A percentile compares a stretch with the other conserved stretches of the same genome.
Conservation (phyloP, 2,888 invertebrate genomes). For the Formica aserva region DNA sequence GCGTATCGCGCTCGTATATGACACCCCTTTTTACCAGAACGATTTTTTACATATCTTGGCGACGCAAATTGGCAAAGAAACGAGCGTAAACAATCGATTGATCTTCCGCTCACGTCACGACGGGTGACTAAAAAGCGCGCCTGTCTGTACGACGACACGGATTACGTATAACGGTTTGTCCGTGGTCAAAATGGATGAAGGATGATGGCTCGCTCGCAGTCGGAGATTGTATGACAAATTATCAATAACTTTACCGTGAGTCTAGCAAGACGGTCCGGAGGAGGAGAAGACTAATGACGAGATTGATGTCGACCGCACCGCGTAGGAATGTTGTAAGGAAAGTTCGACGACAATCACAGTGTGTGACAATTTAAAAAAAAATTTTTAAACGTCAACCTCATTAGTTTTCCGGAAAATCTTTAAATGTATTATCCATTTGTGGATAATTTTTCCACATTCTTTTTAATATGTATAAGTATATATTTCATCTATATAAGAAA, state of each 20-base stretch:
- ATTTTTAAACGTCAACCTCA: slow-evolving; percentile 41
- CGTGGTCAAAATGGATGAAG: slow-evolving; percentile 70
- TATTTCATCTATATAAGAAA: no score
- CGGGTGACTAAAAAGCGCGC: slow-evolving; percentile 58
- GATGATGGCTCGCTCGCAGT: slow-evolving; percentile 72
- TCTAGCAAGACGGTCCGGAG: slow-evolving; percentile 69
- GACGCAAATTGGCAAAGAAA: slow-evolving; percentile 10
- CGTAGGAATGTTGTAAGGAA: slow-evolving; percentile 69
- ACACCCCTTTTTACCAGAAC: neutral
- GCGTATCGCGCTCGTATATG: neutral
- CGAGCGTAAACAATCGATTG: slow-evolving; percentile 36
- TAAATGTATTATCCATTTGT: neutral
- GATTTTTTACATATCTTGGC: slow-evolving; percentile 15
- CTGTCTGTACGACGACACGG: slow-evolving; percentile 26
- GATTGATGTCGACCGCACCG: slow-evolving; percentile 72
- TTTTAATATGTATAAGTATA: neutral
- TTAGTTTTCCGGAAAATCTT: slow-evolving; percentile 5
- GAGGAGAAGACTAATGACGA: slow-evolving; percentile 77
- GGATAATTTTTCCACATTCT: neutral
- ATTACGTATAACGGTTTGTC: slow-evolving; percentile 60
- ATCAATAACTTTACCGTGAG: slow-evolving; percentile 77
- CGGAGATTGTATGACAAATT: slow-evolving; percentile 78
- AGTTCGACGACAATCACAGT: slow-evolving; percentile 65
- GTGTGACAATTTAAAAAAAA: slow-evolving; percentile 68
- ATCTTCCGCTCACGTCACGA: slow-evolving; percentile 61